Percentiles rank a stretch among this genome's conserved stretches.
These are phyloP conservation scores for Porphyrio hochstetteri DNA, from an alignment of 2,113 vertebrate genomes.

Conservation along the genomic window DNA sequence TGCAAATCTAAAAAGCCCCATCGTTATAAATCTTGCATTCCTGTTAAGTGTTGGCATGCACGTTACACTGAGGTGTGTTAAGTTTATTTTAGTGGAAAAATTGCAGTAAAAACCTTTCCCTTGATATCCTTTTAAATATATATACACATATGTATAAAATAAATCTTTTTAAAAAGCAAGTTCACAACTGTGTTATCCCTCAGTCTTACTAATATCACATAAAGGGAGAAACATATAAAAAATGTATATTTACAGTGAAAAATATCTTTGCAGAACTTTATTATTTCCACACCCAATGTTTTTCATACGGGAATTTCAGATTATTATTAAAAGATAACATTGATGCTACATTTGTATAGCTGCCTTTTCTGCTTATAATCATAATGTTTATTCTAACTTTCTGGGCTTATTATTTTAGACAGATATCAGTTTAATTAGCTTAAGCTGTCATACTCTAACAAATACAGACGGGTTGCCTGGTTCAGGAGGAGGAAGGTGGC, in stretches of 20 bases:
- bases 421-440: conserved; percentile 75
- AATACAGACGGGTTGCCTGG: conserved; percentile 65
- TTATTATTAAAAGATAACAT: conserved; percentile 52
- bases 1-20: conserved; percentile 71
- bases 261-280: conserved; percentile 47
- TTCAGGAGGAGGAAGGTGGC: conserved; percentile 60
- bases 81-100: conserved; percentile 69
- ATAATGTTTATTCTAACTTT: conserved; percentile 72
- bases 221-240: conserved; percentile 36
- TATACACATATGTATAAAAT: conserved; percentile 22
- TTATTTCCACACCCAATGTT: neutral
- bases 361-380: conserved; percentile 68
- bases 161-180: neutral
- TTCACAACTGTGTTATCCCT: neutral
- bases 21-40: conserved; percentile 78
- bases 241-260: conserved; percentile 26
- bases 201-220: neutral
- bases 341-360: conserved; percentile 59
- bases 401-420: conserved; percentile 70
- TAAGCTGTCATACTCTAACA: conserved; percentile 69
- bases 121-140: conserved; percentile 12
- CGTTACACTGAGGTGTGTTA: conserved; percentile 71
- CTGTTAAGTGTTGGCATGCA: conserved; percentile 78
- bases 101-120: conserved; percentile 34
- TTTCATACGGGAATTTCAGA: conserved; percentile 20